Evolutionary conservation across 2,113 vertebrate species (phyloP), one percentile per base, ranked within the genome.

Genomic region (Elgaria multicarinata): DNA sequence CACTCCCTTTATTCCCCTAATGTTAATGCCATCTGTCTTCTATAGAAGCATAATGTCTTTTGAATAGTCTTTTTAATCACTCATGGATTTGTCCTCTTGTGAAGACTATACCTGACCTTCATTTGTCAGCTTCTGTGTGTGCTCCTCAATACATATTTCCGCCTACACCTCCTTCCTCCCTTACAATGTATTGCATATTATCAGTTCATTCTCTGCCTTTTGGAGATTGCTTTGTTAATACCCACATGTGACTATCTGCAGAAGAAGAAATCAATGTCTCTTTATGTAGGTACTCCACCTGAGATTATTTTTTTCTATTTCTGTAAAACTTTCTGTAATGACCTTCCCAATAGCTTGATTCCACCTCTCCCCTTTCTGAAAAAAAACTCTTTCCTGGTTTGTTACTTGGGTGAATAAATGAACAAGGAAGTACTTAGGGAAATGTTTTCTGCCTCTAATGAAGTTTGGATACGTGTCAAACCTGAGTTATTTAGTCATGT

Each of bases 61-160:
- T 92, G 88, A 94, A 94, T 89, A 78, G 91, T 93, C 92, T 94
- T 64, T 92, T 95, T 95, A 95, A 95, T 95, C 92, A 92, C 80
- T 90, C 85, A 39, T 89, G 86, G 16, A 72, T 91, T 87, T 89
- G n/a, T 93, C 90, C 86, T 77, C 55, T 89, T 87, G 46, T 86
- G 79, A 88, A 77, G 90, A 79, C 55, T 87, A 66, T 44, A 14
- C 50, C 83, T 94, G 91, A 83, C 94, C 92, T 95, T 94, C 90
- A 93, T 93, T 91, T 90, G 80, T 90, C 92, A 92, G 85, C 74
- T 44, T 64, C 76, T 50, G 16, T 1, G 1, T 71, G 87, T 2
- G 0, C 10, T 72, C 22, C 44, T 26, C 0, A 26, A 53, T 75
- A 28, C 72, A 50, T 10, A n/a, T 79, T 79, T 50, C 36, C 0